Conservation (phyloP, 2,888 invertebrate genomes). For the Neoitamus cyanurus region DNA sequence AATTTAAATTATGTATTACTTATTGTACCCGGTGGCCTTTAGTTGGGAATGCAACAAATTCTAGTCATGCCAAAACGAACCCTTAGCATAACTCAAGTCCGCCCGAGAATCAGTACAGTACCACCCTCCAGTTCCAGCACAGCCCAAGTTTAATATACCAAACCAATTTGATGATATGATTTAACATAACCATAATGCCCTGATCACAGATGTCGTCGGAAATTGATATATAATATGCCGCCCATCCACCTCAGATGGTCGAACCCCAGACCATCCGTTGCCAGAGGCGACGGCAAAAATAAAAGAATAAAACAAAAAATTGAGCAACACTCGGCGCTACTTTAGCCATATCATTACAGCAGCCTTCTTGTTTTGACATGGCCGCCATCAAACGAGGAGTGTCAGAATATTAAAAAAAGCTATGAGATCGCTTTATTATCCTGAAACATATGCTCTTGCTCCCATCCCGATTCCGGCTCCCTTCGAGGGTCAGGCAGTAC, state of each 20-base stretch:
- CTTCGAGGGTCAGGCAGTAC: background rate
- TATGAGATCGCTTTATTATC: constrained; percentile 44
- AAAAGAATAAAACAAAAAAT: background rate
- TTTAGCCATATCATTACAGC: constrained; percentile 32
- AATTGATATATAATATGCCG: constrained; percentile 44
- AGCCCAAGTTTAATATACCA: constrained; percentile 18
- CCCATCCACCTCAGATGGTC: background rate
- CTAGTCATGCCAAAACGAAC: too few relatives aligned
- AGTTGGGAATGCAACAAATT: too few relatives aligned
- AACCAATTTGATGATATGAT: constrained; percentile 45
- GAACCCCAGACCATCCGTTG: background rate
- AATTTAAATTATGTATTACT: too few relatives aligned
- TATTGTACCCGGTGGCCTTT: too few relatives aligned
- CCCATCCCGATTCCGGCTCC: background rate
- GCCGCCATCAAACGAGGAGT: constrained; percentile 20
- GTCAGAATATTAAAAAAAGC: constrained; percentile 40
- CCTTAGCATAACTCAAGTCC: too few relatives aligned
- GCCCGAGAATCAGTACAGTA: background rate
- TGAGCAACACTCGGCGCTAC: background rate
- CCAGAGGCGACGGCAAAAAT: background rate
- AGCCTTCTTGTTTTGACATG: background rate
- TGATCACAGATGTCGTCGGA: constrained; percentile 36
- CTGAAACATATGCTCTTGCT: constrained; percentile 23
- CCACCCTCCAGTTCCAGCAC: too few relatives aligned
- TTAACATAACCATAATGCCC: constrained; percentile 42